Base-by-base conservation (phyloP, 2,113 vertebrate genomes). In the Numida meleagris region DNA sequence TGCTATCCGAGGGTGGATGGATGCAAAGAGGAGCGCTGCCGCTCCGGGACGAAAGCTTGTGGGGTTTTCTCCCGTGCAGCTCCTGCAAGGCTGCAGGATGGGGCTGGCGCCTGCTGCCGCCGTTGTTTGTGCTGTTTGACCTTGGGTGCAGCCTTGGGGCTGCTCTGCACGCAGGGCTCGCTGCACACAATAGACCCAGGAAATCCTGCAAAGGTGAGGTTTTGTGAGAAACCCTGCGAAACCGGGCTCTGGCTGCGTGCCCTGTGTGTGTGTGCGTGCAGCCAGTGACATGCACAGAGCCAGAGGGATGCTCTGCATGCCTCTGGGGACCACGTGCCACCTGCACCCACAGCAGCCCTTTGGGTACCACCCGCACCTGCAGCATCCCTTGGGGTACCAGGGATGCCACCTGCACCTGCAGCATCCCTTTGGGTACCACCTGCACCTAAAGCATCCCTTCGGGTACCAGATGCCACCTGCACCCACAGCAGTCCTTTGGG, bases 1-100 rank as follows among this genome's bases (percentile, higher is more conserved):
- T 23, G 0, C 24, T 6, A 40, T 38, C 2, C 0, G 25, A 10
- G 20, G 3, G 12, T 8, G 29, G 29, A 33, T 13, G 42, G 27
- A 29, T 29, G 38, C 14, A 17, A 61, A 6, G 34, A 62, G 34
- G 23, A 24, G 34, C 16, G 34, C 38, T 18, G 25, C 23, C 4
- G 9, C 25, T 17, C 36, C 12, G 36, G 25, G 25, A 63, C 24
- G 40, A 63, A 63, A 18, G 61, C 6, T 19, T 40, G 61, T 27
- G 38, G 25, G 61, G 25, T 63, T 63, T 63, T 63, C 33, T 13
- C 33, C 20, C 8, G 25, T 27, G 24, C 10, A 10, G 61, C 36
- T 23, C 27, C 12, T 62, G 16, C 10, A 34, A 19, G 57, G 33
- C 33, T 20, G 7, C 38, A 7, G 38, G 16, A 40, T 24, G 25